Conservation (phyloP, 2,113 vertebrate genomes). For the Pontoporia blainvillei region DNA sequence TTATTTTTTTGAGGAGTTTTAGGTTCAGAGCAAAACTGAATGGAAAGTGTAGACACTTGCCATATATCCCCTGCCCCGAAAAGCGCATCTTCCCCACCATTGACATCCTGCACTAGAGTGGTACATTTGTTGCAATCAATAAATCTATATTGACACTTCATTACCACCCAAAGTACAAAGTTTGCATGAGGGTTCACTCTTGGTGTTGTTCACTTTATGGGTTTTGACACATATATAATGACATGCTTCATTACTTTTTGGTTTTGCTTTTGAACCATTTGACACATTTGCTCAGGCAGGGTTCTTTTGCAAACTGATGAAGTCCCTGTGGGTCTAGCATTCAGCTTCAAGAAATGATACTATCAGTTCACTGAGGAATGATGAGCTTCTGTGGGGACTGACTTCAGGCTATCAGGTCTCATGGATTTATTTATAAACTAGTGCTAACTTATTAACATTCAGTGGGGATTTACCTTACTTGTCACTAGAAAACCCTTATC, state of each 20-base stretch:
- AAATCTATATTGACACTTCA: not conserved
- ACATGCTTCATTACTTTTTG: not conserved
- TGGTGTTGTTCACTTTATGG: not conserved
- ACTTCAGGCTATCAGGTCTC: not conserved
- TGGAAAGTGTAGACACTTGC: not conserved
- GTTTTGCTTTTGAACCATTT: not conserved
- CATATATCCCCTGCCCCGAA: rapidly evolving
- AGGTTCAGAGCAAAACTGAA: not conserved
- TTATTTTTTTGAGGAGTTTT: not conserved
- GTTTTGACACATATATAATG: not conserved
- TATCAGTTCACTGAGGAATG: not conserved
- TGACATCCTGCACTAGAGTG: not conserved
- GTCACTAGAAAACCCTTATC: not conserved
- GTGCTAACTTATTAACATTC: not conserved
- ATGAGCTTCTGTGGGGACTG: not conserved
- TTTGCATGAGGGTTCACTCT: not conserved
- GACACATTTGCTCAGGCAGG: not conserved
- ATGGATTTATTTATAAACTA: not conserved
- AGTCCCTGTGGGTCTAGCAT: not conserved
- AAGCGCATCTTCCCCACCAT: too few relatives aligned
- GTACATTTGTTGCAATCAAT: not conserved
- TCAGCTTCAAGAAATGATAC: not conserved
- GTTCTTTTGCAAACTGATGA: not conserved
- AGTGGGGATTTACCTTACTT: not conserved
- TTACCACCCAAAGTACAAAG: not conserved